Percentiles rank a stretch among this genome's conserved stretches.
phyloP scores from a whole-genome alignment of 1,140 invertebrate genomes.

The Sycophaga agraensis region DNA sequence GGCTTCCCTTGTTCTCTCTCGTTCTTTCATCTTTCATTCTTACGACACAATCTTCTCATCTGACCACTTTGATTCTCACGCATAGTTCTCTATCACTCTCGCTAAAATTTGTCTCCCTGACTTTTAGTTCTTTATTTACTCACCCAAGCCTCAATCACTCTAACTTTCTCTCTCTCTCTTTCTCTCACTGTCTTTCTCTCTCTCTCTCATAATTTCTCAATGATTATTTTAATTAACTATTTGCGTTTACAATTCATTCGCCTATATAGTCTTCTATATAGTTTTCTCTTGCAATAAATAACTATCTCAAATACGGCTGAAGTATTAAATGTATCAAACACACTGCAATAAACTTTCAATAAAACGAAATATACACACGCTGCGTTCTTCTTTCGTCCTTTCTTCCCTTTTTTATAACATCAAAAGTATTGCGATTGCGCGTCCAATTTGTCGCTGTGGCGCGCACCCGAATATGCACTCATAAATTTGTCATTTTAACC shows the following conservation, averaged over 20 bases:
- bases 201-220: conserved; percentile 11
- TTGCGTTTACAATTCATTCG: conserved; percentile 24
- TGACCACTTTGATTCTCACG: conserved; percentile 10
- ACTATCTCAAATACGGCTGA: conserved; percentile 28
- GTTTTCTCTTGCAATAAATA: conserved; percentile 30
- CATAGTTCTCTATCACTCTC: conserved; percentile 2
- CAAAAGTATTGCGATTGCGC: conserved; percentile 16
- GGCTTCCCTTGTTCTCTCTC: conserved; percentile 15
- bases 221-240: conserved; percentile 29
- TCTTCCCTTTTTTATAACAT: conserved; percentile 26
- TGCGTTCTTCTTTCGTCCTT: conserved; percentile 32
- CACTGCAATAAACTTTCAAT: conserved; percentile 46
- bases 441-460: neutral
- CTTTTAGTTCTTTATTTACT: neutral
- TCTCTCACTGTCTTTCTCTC: conserved; percentile 24
- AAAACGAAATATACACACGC: conserved; percentile 43
- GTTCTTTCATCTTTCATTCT: conserved; percentile 28
- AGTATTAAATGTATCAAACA: conserved; percentile 47
- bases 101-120: neutral
- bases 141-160: neutral
- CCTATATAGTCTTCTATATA: conserved; percentile 40
- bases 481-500: conserved; percentile 25
- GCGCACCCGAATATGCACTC: conserved; percentile 13
- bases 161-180: conserved; percentile 14
- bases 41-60: neutral